These are phyloP conservation scores for Zenarchopterus dispar DNA, from an alignment of 2,797 vertebrate species.

Conservation along the genomic window DNA sequence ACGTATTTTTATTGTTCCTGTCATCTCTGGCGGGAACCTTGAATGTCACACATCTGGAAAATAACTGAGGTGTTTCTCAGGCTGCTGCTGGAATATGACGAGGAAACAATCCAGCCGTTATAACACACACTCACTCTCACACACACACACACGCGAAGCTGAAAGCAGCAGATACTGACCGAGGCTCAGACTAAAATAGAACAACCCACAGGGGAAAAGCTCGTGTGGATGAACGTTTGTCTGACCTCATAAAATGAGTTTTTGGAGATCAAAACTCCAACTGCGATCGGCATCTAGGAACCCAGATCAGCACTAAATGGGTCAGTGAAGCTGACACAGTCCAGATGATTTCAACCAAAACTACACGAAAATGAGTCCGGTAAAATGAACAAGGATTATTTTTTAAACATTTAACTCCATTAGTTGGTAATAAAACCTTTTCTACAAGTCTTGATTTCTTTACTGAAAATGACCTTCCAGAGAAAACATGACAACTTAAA, in stretches of 20 bases:
- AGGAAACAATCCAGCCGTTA: conserved; percentile 7
- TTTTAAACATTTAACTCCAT: conserved; percentile 9
- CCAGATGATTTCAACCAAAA: conserved; percentile 18
- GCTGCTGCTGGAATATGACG: conserved; percentile 23
- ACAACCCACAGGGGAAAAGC: conserved; percentile 10
- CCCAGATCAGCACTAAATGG: conserved; percentile 39
- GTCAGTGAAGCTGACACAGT: conserved; percentile 33
- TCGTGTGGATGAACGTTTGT: conserved; percentile 9
- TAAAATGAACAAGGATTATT: not conserved
- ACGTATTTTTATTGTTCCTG: conserved; percentile 8
- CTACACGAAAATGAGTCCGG: conserved; percentile 8
- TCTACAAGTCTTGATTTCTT: not conserved
- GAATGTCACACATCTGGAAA: conserved; percentile 2
- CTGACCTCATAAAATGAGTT: conserved; percentile 48
- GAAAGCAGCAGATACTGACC: conserved; percentile 9
- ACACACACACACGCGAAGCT: not conserved
- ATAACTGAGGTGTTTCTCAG: conserved; percentile 26
- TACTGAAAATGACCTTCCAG: not conserved
- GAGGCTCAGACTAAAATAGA: conserved; percentile 38
- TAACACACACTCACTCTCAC: not conserved
- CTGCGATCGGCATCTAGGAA: conserved; percentile 11
- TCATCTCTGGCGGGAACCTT: conserved; percentile 16
- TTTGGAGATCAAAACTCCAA: conserved; percentile 34
- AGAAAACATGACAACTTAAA: not conserved
- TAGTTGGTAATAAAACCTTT: not conserved